Percentiles rank a stretch among this genome's conserved stretches.
These are phyloP conservation scores for Semicossyphus pulcher DNA, from an alignment of 2,113 vertebrate genomes.

Conservation along the genomic window DNA sequence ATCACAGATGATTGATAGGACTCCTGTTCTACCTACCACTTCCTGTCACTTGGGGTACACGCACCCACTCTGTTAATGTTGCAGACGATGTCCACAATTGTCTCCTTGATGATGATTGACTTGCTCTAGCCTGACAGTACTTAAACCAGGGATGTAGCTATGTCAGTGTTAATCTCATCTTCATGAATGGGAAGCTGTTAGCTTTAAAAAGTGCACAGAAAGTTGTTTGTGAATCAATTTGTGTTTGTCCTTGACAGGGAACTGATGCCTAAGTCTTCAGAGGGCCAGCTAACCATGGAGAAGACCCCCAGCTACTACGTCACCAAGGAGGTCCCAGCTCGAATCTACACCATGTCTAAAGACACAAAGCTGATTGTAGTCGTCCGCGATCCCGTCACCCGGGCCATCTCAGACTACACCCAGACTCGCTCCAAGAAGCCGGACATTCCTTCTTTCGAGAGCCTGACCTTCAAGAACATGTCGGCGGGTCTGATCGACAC, in stretches of 20 bases:
- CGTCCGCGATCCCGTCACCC: slow-evolving; percentile 93
- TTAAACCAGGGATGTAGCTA: slow-evolving; percentile 13
- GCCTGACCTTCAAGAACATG: slow-evolving; percentile 92
- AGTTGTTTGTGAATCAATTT: slow-evolving; percentile 27
- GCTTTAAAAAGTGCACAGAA: slow-evolving; percentile 1
- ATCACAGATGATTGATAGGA: slow-evolving; percentile 41
- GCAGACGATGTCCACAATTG: slow-evolving; percentile 21
- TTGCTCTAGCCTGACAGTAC: slow-evolving; percentile 17
- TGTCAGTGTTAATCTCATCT: slow-evolving; percentile 27
- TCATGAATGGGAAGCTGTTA: background rate
- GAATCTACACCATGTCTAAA: slow-evolving; percentile 92
- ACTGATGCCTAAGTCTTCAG: slow-evolving; percentile 92
- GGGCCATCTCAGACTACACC: slow-evolving; percentile 96
- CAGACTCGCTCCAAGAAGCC: slow-evolving; percentile 96
- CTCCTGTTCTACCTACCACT: slow-evolving; percentile 21
- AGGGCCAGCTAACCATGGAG: slow-evolving; percentile 96
- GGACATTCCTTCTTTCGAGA: slow-evolving; percentile 93
- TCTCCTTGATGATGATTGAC: slow-evolving; percentile 34
- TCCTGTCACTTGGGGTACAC: slow-evolving; percentile 30
- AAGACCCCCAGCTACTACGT: slow-evolving; percentile 96
- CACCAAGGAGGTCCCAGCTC: slow-evolving; percentile 90
- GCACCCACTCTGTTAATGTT: slow-evolving; percentile 16
- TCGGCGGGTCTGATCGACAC: slow-evolving; percentile 91
- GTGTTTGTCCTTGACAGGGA: slow-evolving; percentile 79
- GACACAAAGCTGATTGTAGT: slow-evolving; percentile 94